These are phyloP conservation scores for Ochropleura plecta DNA, from an alignment of 2,888 invertebrate species.

Conservation along the genomic window DNA sequence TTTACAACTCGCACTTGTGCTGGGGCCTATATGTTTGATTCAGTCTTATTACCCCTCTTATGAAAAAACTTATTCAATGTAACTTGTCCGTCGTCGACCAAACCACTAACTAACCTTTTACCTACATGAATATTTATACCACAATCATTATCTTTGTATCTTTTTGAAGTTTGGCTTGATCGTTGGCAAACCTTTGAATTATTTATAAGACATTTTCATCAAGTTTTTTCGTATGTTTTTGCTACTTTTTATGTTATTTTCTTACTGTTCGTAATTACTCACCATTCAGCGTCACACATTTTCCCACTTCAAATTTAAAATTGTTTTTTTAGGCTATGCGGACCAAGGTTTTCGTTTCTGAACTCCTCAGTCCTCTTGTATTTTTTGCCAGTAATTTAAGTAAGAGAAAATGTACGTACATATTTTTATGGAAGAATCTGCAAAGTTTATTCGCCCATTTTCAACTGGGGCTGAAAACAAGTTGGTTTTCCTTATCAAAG, in stretches of 20 bases:
- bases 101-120: slow-evolving; percentile 31
- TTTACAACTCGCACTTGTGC: too few species aligned
- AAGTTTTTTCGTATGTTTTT: slow-evolving; percentile 17
- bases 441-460: slow-evolving; percentile 2
- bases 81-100: neutral
- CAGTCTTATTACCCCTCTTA: neutral
- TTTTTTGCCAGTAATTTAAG: slow-evolving; percentile 9
- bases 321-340: neutral
- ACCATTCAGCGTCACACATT: neutral
- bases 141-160: slow-evolving; percentile 19
- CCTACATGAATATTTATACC: slow-evolving; percentile 34
- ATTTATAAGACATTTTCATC: slow-evolving; percentile 34
- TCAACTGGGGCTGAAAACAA: neutral
- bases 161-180: slow-evolving; percentile 28
- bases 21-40: neutral
- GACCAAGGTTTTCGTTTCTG: neutral
- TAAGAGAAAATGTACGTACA: neutral
- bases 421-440: slow-evolving; percentile 1
- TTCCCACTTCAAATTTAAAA: neutral
- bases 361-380: neutral
- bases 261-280: slow-evolving; percentile 4
- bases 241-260: slow-evolving; percentile 12
- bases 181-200: slow-evolving; percentile 23
- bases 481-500: slow-evolving; percentile 2
- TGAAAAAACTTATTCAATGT: slow-evolving; percentile 30